phyloP scores from a whole-genome alignment of 2,797 vertebrate genomes.

The Myotis planiceps region DNA sequence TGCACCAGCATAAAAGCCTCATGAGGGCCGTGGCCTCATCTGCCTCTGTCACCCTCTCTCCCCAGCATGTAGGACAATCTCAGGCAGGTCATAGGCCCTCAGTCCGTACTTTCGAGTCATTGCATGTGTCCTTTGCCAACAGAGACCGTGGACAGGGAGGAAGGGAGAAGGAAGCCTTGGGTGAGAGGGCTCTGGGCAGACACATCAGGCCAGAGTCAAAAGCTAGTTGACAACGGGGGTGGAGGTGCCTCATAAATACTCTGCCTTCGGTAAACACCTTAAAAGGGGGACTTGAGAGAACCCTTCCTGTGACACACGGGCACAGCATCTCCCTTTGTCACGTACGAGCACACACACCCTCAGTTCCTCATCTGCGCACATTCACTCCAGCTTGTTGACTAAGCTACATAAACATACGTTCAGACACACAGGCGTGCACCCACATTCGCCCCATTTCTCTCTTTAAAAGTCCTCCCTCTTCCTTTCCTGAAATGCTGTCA shows the following conservation, averaged over 20 bases:
- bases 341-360: neutral
- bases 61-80: neutral
- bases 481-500: neutral
- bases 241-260: neutral
- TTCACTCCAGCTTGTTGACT: neutral
- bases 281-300: neutral
- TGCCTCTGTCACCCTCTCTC: neutral
- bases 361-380: neutral
- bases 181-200: neutral
- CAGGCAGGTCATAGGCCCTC: neutral
- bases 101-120: neutral
- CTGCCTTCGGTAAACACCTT: neutral
- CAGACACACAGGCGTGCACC: neutral
- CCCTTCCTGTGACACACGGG: neutral
- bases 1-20: neutral
- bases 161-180: neutral
- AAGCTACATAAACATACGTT: neutral
- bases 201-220: neutral
- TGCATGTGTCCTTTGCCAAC: neutral
- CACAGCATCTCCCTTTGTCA: neutral
- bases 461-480: neutral
- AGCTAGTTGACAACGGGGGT: neutral
- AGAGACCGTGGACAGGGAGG: neutral
- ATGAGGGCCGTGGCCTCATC: neutral
- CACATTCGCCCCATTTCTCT: neutral